phyloP scores from a whole-genome alignment of 2,113 vertebrate species.

The Epinephelus cyanopodus region DNA sequence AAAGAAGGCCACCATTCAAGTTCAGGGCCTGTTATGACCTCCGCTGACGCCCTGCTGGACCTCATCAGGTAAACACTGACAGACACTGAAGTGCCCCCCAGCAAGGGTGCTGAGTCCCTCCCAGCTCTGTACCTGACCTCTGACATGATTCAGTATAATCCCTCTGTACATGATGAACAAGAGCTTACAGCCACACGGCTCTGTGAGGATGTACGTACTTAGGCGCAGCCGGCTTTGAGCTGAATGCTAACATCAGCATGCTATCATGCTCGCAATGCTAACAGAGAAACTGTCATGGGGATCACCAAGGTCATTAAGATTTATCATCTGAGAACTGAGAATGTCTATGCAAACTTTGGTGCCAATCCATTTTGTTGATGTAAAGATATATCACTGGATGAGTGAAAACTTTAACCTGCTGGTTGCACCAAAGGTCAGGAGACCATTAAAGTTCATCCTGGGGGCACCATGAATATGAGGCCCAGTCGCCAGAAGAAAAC shows the following conservation, averaged over 20 bases:
- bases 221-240: neutral
- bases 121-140: neutral
- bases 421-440: neutral
- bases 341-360: neutral
- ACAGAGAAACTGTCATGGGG: neutral
- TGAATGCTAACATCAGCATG: neutral
- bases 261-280: neutral
- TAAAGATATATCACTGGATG: neutral
- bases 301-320: neutral
- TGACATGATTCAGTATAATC: neutral
- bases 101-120: too few species aligned
- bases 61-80: constrained; percentile 86
- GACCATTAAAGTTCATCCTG: too few species aligned
- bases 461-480: too few species aligned
- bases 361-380: neutral
- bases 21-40: constrained; percentile 88
- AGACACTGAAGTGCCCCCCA: neutral
- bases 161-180: neutral
- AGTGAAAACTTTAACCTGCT: neutral
- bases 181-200: neutral
- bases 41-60: constrained; percentile 90
- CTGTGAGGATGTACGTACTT: neutral
- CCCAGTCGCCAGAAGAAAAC: too few species aligned
- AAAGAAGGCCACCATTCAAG: constrained; percentile 82
- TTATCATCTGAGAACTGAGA: neutral